Evolutionary conservation across 53 echinoderm and acorn worm species (phyloP).

Genomic region (Echinarachnius parma): DNA sequence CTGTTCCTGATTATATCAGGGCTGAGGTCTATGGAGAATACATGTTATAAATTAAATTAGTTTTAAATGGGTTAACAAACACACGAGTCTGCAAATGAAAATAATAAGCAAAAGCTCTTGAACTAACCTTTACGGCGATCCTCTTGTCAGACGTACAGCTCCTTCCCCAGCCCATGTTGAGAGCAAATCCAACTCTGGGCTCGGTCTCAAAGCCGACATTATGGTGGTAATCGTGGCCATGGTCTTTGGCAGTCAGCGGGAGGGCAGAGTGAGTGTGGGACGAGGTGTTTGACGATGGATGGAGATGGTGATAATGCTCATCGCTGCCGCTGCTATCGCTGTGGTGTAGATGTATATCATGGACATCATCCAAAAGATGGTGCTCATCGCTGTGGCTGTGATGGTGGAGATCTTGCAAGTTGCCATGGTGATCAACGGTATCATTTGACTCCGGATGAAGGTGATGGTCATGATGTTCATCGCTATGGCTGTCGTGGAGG

Average conservation of each 20-base stretch:
- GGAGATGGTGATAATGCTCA: constrained; percentile 10
- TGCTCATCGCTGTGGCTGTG: constrained; percentile 2
- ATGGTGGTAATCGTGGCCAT: background rate
- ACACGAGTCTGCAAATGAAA: no score
- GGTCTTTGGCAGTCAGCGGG: no score
- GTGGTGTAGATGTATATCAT: constrained; percentile 1
- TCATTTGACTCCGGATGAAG: background rate
- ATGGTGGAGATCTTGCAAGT: constrained; percentile 11
- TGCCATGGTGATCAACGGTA: constrained; percentile 5
- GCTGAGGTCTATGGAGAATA: no score
- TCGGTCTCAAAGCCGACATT: constrained; percentile 1
- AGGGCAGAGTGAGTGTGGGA: background rate
- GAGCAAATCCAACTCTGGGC: constrained; percentile 58
- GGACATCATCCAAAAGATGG: background rate
- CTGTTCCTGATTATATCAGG: no score
- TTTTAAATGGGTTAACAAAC: no score
- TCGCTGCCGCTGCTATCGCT: constrained; percentile 24
- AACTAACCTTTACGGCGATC: constrained; percentile 64
- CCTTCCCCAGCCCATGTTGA: constrained; percentile 74
- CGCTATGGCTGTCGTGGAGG: constrained; percentile 2
- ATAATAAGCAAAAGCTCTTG: no score
- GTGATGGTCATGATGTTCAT: constrained; percentile 14
- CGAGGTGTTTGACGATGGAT: constrained; percentile 18
- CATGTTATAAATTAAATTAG: no score
- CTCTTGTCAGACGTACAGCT: constrained; percentile 80